Evolutionary conservation across 2,797 vertebrate species (phyloP).

Genomic region (Melanotaenia nigrans): DNA sequence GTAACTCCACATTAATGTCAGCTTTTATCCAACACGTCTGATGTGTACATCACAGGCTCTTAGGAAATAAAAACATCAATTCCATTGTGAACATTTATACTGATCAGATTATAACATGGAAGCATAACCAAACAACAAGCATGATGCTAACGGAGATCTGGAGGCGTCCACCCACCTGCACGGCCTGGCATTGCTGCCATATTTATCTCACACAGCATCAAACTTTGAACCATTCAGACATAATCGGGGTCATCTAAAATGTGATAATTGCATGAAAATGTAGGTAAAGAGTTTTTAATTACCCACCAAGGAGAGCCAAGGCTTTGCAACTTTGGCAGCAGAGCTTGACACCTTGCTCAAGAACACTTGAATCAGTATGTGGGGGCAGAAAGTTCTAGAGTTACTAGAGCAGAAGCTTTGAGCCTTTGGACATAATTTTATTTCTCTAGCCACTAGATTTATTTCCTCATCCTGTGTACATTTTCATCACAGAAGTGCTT

Average conservation of each 20-base stretch:
- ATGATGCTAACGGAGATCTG: neutral
- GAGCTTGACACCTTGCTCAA: constrained; percentile 24
- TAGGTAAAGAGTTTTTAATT: constrained; percentile 12
- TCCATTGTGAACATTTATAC: constrained; percentile 4
- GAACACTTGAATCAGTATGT: constrained; percentile 19
- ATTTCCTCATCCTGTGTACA: constrained; percentile 15
- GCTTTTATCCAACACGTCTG: neutral
- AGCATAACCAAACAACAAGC: neutral
- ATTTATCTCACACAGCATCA: neutral
- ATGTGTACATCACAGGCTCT: neutral
- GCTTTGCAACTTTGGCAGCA: neutral
- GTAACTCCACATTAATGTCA: fast-evolving
- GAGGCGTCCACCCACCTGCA: constrained; percentile 5
- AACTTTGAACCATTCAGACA: neutral
- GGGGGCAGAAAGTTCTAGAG: neutral
- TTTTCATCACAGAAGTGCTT: constrained; percentile 26
- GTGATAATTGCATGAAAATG: neutral
- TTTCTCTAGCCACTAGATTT: constrained; percentile 12
- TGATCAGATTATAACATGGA: constrained; percentile 11
- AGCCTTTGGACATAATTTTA: constrained; percentile 33
- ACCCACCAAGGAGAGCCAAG: neutral
- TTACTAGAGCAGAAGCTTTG: constrained; percentile 10
- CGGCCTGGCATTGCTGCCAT: neutral
- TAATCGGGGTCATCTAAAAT: constrained; percentile 4
- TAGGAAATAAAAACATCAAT: neutral